These are phyloP conservation scores for Ceyx erithaca DNA, from an alignment of 2,797 vertebrate genomes.

Conservation along the genomic window DNA sequence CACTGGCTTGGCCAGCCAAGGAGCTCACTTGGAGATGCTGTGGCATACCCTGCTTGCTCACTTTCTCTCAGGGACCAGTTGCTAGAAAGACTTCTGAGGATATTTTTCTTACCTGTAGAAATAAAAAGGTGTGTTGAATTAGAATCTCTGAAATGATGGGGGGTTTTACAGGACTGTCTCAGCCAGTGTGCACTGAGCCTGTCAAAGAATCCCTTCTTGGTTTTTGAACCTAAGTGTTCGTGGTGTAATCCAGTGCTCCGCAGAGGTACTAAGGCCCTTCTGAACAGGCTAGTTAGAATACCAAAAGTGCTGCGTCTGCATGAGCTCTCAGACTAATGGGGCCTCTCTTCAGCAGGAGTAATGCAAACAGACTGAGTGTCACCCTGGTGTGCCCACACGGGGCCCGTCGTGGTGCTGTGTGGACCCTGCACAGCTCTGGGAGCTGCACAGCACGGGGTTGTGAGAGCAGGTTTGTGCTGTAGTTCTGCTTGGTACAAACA, in stretches of 20 bases:
- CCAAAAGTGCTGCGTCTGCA: not conserved
- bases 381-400: accelerated
- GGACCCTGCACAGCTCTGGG: accelerated
- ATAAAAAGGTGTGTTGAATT: not conserved
- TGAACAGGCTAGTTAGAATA: not conserved
- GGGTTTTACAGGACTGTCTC: accelerated
- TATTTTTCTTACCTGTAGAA: not conserved
- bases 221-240: accelerated
- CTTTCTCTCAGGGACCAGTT: not conserved
- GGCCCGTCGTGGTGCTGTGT: not conserved
- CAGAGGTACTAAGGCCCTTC: not conserved
- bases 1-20: not conserved
- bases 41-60: accelerated
- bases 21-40: not conserved
- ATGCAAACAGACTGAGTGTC: not conserved
- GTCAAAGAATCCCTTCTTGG: not conserved
- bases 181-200: accelerated
- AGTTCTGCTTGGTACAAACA: not conserved
- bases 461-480: not conserved
- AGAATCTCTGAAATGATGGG: accelerated
- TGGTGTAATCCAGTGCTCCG: accelerated
- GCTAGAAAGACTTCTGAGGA: not conserved
- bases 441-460: not conserved
- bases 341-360: not conserved
- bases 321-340: accelerated